Evolutionary conservation across 2,797 vertebrate genomes (phyloP).

Genomic region (Artibeus jamaicensis): DNA sequence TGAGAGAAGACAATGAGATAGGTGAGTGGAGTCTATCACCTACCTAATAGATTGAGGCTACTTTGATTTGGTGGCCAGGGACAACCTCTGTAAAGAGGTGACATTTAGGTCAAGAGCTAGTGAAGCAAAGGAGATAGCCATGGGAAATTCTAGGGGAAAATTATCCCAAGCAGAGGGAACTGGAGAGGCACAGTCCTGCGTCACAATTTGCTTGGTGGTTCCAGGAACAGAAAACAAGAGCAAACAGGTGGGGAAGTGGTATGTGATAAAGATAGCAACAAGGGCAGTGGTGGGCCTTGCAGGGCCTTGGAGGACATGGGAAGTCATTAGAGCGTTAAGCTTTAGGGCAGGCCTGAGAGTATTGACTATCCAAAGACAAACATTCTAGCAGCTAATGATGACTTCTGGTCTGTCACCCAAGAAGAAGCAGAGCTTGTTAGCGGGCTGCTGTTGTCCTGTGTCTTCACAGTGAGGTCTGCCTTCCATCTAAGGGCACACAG

Average conservation of each 20-base stretch:
- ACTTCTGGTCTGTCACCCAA: not conserved
- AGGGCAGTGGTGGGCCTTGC: not conserved
- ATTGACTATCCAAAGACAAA: not conserved
- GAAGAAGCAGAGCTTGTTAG: not conserved
- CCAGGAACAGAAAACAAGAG: not conserved
- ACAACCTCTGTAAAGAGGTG: not conserved
- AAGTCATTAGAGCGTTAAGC: not conserved
- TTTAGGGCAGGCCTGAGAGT: not conserved
- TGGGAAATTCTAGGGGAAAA: not conserved
- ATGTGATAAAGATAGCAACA: not conserved
- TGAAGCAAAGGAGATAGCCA: not conserved
- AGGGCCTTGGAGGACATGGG: not conserved
- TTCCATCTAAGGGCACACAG: not conserved
- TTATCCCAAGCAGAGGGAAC: not conserved
- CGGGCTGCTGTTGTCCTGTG: fast-evolving
- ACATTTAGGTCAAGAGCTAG: not conserved
- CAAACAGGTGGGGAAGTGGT: not conserved
- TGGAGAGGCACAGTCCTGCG: not conserved
- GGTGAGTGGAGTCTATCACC: not conserved
- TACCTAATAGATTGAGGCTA: not conserved
- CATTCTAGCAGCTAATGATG: not conserved
- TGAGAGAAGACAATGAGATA: not conserved
- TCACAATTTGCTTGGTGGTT: not conserved
- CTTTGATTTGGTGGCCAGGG: not conserved
- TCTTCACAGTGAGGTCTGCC: not conserved